Base-by-base conservation (phyloP, 2,113 vertebrate species). In the Pomatostomus ruficeps region DNA sequence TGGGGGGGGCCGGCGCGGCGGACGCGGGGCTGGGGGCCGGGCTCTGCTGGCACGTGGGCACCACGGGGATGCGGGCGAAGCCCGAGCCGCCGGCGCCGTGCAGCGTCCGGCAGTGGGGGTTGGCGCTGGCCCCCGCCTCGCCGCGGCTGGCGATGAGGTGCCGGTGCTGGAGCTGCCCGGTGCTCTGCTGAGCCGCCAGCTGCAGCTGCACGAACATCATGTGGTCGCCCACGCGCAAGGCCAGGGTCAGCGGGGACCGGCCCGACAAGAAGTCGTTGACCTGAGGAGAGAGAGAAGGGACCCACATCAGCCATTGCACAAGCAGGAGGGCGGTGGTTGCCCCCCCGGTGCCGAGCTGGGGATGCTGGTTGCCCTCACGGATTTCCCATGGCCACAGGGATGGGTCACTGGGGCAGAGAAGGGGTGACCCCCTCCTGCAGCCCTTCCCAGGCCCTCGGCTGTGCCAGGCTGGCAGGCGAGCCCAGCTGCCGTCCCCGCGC, bases 181-280 rank as follows among this genome's bases (percentile, higher is more conserved):
- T 98, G 5, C 98, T 98, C 74, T 99, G 99, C 97, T 99, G 99
- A 3, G 99, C 99, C 0, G 99, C 99, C 83, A 99, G 93, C 97
- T 99, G 99, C 40, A 99, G 99, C 97, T 99, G 99, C 80, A 99
- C 99, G 80, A 99, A 99, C 99, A 99, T 99, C 99, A 99, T 99
- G 96, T 99, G 99, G 96, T 99, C 99, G 1, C 99, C 99, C 15
- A 99, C 99, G 0, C 99, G 98, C 89, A 99, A 98, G 2, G 99
- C 99, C 95, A 99, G 97, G 62, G 99, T 99, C 96, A 99, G 98
- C 3, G 99, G 99, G 2, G 99, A 99, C 71, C 99, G 98, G 63
- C 99, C 99, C 0, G 99, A 99, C 97, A 99, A 96, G 98, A 99
- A 99, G 97, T 99, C 99, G 58, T 99, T 99, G 98, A 99, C 99